Conservation (phyloP, 1,140 invertebrate genomes). For the Drosophila pachea region DNA sequence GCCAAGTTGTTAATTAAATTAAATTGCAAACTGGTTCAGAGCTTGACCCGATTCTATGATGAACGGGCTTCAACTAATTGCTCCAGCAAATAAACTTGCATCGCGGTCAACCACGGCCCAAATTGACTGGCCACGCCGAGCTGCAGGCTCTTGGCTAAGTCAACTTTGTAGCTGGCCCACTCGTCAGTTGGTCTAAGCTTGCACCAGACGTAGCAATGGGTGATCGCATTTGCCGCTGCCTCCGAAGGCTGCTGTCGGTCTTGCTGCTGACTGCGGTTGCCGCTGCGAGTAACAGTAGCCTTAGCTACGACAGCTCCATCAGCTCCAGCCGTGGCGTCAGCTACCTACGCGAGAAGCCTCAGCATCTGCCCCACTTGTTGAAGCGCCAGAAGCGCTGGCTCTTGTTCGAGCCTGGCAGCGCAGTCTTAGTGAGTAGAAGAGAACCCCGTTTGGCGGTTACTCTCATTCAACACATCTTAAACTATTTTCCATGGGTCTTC, state of each 20-base stretch:
- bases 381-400: slow-evolving; percentile 63
- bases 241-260: slow-evolving; percentile 11
- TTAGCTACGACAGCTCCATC: neutral
- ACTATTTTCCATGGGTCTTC: too few species aligned
- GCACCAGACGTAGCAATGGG: slow-evolving; percentile 36
- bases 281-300: neutral
- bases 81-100: slow-evolving; percentile 42
- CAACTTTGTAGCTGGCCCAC: slow-evolving; percentile 7
- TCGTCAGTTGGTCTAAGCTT: slow-evolving; percentile 11
- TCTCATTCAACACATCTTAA: neutral
- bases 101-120: slow-evolving; percentile 30
- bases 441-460: too few species aligned
- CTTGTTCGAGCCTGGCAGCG: slow-evolving; percentile 52
- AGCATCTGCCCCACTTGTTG: slow-evolving; percentile 35
- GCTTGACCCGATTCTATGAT: slow-evolving; percentile 37
- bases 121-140: slow-evolving; percentile 52
- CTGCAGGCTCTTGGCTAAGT: slow-evolving; percentile 11
- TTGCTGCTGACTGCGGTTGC: slow-evolving; percentile 6
- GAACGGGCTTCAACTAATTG: slow-evolving; percentile 34
- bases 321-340: slow-evolving; percentile 24
- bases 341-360: slow-evolving; percentile 42
- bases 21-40: slow-evolving; percentile 40
- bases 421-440: slow-evolving; percentile 47
- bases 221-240: slow-evolving; percentile 16
- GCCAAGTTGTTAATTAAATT: slow-evolving; percentile 66